Evolutionary conservation across 2,888 invertebrate species (phyloP), one percentile per base, ranked within the genome.

Genomic region (Digitonthophagus gazella): DNA sequence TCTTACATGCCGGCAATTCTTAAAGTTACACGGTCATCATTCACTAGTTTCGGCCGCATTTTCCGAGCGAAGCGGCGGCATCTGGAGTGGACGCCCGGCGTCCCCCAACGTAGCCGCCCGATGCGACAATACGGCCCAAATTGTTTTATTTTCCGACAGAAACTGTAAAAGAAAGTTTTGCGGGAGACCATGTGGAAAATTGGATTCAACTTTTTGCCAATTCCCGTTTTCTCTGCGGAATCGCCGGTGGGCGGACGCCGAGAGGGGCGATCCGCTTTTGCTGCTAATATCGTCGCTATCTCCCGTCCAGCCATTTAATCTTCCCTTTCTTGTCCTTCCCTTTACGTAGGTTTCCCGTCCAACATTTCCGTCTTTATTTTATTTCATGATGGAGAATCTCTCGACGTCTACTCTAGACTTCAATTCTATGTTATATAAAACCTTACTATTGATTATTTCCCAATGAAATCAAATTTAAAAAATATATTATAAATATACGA

Each of bases 151-250:
- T 78, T 77, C 76, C 71, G 73, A 76, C 74, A 67, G 76, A 75
- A 78, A 78, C 76, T 76, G 78, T 77, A 77, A 78, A 78, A 77
- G 78, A 79, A 80, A 80, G 78, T 80, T 80, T 78, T 76, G 78
- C 74, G 77, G 76, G 76, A 79, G 75, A 76, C 78, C 79, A 78
- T 77, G 77, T 78, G 79, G 80, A 80, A 80, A 80, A 80, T 80
- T 80, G 80, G 79, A 80, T 80, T 78, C 79, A 78, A 80, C 77
- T 80, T 80, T 79, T 80, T 78, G 75, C 70, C 14, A 54, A 55
- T 65, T 65, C 65, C 65, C 22, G 65, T 61, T 61, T 61, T 61
- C 61, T 19, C 61, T 61, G 19, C 61, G 16, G 54, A 65, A 55
- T 19, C 54, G 18, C 55, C 67, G 67, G 58, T 58, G 15, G 28